Conservation (phyloP, 2,888 invertebrate species). For the Drosophila lacicola region DNA sequence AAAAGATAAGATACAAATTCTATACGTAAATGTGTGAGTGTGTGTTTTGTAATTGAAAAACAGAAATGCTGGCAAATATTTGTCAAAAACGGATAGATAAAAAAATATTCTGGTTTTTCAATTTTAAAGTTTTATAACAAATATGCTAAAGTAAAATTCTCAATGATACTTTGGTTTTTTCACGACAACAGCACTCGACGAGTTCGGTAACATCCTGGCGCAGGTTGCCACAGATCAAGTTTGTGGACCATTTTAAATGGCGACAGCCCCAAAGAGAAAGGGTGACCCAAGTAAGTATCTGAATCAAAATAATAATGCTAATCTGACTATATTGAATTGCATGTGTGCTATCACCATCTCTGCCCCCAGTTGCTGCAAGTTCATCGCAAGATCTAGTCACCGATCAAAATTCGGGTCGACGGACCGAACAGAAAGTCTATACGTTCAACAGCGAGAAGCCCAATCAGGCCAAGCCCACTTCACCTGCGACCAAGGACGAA, state of each 20-base stretch:
- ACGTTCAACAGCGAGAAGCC: constrained; percentile 54
- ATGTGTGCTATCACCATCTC: neutral
- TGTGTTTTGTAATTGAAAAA: no score
- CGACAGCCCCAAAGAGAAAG: constrained; percentile 68
- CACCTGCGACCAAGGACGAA: constrained; percentile 33
- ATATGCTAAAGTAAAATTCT: constrained; percentile 48
- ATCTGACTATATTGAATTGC: no score
- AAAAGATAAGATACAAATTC: no score
- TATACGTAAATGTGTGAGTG: no score
- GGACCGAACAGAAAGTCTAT: constrained; percentile 67
- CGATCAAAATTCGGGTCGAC: constrained; percentile 65
- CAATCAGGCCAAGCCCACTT: neutral
- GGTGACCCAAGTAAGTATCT: constrained; percentile 47
- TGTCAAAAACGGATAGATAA: constrained; percentile 32
- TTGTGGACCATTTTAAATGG: constrained; percentile 63
- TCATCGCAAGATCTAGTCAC: constrained; percentile 68
- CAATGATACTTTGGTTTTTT: constrained; percentile 45
- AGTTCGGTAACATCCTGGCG: constrained; percentile 51
- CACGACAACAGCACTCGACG: constrained; percentile 37
- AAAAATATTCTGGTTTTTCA: constrained; percentile 10
- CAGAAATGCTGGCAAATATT: constrained; percentile 8
- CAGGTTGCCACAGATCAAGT: constrained; percentile 13
- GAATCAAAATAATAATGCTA: no score
- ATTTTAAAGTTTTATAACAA: constrained; percentile 29
- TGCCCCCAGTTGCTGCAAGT: constrained; percentile 29